Evolutionary conservation across 2,888 invertebrate genomes (phyloP).

Genomic region (Cephus nigrinus): DNA sequence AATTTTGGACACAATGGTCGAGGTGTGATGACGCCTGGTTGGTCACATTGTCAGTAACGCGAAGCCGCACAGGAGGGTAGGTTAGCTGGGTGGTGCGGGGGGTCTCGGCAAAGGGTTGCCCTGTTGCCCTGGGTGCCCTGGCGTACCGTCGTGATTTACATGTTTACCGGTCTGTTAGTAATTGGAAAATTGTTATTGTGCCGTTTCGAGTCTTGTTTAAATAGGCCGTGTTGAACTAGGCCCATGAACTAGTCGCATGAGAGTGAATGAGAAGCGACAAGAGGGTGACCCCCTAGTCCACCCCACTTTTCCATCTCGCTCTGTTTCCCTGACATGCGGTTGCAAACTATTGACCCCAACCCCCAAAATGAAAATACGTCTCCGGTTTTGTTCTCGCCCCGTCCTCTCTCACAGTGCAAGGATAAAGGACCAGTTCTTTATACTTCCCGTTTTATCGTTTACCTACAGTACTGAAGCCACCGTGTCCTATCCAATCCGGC

Average conservation of each 20-base stretch:
- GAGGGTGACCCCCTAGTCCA: no score
- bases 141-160: slow-evolving; percentile 27
- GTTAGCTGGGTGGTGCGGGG: slow-evolving; percentile 11
- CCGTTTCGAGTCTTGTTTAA: slow-evolving; percentile 19
- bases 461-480: no score
- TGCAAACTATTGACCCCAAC: slow-evolving; percentile 11
- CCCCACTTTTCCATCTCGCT: no score
- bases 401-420: no score
- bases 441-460: no score
- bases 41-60: slow-evolving; percentile 15
- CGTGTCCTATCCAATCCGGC: no score
- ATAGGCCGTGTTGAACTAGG: slow-evolving; percentile 13
- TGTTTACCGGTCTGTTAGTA: slow-evolving; percentile 31
- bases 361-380: not conserved
- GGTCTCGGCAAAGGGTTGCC: slow-evolving; percentile 23
- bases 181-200: slow-evolving; percentile 38
- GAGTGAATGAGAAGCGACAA: slow-evolving; percentile 1
- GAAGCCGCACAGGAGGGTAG: not conserved
- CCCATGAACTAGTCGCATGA: not conserved
- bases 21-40: slow-evolving; percentile 19
- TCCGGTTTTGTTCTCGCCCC: not conserved
- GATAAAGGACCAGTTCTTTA: no score
- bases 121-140: slow-evolving; percentile 12
- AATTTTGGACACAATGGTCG: slow-evolving; percentile 17
- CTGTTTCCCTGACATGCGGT: slow-evolving; percentile 16